Conservation (phyloP, 2,888 invertebrate species). For the Sinhomidia bicolor region DNA sequence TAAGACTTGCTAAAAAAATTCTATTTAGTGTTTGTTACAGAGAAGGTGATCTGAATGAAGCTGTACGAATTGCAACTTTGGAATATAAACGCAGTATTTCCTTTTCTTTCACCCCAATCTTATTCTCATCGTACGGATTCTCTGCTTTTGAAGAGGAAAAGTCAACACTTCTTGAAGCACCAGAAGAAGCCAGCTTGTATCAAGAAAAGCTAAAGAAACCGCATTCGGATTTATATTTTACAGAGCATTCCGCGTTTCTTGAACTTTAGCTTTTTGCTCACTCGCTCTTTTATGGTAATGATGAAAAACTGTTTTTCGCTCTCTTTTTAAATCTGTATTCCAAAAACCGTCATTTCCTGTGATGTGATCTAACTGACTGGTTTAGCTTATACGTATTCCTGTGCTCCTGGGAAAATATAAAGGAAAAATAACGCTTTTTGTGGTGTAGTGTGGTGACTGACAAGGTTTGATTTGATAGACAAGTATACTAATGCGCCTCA, state of each 20-base stretch:
- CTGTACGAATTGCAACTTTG: background rate
- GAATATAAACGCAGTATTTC: background rate
- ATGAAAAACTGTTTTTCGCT: background rate
- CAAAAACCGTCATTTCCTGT: background rate
- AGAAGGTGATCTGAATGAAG: slow-evolving; percentile 5
- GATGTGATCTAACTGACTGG: background rate
- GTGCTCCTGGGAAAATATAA: background rate
- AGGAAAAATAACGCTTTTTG: background rate
- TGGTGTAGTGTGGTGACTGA: background rate
- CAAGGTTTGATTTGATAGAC: slow-evolving; percentile 1
- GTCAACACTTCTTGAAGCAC: no score
- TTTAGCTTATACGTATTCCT: background rate
- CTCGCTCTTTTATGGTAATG: background rate
- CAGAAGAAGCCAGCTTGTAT: no score
- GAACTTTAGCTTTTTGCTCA: background rate
- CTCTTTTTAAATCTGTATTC: background rate
- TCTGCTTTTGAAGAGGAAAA: no score
- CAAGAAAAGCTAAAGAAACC: background rate
- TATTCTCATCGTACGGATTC: background rate
- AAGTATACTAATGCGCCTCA: background rate
- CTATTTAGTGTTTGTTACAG: slow-evolving; percentile 4
- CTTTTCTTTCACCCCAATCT: slow-evolving; percentile 1
- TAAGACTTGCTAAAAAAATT: background rate
- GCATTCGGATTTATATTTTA: background rate
- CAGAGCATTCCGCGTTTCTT: background rate